A percentile compares a stretch with the other conserved stretches of the same genome.
Evolutionary conservation across 2,113 vertebrate species (phyloP).

Genomic region (Hippocampus abdominalis): DNA sequence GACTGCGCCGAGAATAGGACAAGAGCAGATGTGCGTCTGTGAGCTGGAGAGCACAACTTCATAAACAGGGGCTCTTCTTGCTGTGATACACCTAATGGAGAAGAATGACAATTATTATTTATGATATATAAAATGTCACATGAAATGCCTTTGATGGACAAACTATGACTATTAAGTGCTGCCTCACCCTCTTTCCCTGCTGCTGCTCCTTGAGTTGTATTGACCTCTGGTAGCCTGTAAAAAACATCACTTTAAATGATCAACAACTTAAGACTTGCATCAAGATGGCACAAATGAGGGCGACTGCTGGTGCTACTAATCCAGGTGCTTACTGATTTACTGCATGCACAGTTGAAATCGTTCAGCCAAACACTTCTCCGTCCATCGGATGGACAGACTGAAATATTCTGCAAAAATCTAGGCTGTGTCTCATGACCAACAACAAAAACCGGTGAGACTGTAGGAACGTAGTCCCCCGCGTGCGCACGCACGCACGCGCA

Average conservation of each 20-base stretch:
- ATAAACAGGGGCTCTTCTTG: conserved; percentile 78
- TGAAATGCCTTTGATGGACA: background rate
- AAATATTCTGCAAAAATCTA: too few species aligned
- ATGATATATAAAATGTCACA: background rate
- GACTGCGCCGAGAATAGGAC: conserved; percentile 80
- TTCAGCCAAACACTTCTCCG: too few species aligned
- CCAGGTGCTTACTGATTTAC: too few species aligned
- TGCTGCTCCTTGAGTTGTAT: conserved; percentile 24
- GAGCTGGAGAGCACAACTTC: conserved; percentile 72
- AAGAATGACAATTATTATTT: background rate
- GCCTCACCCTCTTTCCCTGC: conserved; percentile 31
- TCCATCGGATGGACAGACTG: too few species aligned
- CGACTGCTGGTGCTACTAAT: background rate
- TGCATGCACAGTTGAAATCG: too few species aligned
- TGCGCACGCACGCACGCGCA: too few species aligned
- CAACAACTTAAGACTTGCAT: background rate
- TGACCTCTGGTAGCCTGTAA: conserved; percentile 69
- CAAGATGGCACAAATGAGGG: background rate
- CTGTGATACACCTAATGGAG: conserved; percentile 29
- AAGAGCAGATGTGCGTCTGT: conserved; percentile 68
- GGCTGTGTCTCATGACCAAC: too few species aligned
- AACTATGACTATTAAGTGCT: conserved; percentile 64
- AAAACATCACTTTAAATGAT: background rate
- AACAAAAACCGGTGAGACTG: too few species aligned
- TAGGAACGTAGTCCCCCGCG: too few species aligned